Percentiles rank a stretch among this genome's conserved stretches.
Evolutionary conservation across 2,797 vertebrate genomes (phyloP).

Genomic region (Gymnothorax reevesii): DNA sequence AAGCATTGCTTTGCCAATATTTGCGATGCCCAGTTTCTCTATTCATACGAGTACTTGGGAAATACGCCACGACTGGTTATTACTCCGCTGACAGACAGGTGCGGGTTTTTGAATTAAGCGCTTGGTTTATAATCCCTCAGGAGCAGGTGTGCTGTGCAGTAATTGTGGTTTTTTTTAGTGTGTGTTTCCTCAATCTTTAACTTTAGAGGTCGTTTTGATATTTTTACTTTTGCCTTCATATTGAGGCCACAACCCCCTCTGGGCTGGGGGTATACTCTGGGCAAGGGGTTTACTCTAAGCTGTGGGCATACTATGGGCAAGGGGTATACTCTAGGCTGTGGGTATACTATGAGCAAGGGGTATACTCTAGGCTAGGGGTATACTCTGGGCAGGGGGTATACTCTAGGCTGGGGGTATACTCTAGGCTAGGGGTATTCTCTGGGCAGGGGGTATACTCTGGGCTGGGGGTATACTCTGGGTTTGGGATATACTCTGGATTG

Average conservation of each 20-base stretch:
- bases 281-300: too few relatives aligned
- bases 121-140: constrained; percentile 8
- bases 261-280: too few relatives aligned
- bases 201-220: neutral
- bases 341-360: too few relatives aligned
- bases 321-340: too few relatives aligned
- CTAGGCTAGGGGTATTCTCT: too few relatives aligned
- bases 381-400: too few relatives aligned
- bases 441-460: too few relatives aligned
- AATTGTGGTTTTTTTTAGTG: neutral
- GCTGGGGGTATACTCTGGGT: too few relatives aligned
- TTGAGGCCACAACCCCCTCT: neutral
- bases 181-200: constrained; percentile 7
- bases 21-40: constrained; percentile 92
- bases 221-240: neutral
- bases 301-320: too few relatives aligned
- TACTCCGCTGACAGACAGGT: constrained; percentile 96
- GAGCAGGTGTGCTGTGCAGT: neutral
- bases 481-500: too few relatives aligned
- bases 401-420: too few relatives aligned
- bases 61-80: constrained; percentile 95
- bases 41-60: constrained; percentile 95
- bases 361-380: too few relatives aligned
- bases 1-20: constrained; percentile 91
- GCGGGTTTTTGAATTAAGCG: neutral